Evolutionary conservation across 1,140 invertebrate species (phyloP).

Genomic region (Tachypleus tridentatus): DNA sequence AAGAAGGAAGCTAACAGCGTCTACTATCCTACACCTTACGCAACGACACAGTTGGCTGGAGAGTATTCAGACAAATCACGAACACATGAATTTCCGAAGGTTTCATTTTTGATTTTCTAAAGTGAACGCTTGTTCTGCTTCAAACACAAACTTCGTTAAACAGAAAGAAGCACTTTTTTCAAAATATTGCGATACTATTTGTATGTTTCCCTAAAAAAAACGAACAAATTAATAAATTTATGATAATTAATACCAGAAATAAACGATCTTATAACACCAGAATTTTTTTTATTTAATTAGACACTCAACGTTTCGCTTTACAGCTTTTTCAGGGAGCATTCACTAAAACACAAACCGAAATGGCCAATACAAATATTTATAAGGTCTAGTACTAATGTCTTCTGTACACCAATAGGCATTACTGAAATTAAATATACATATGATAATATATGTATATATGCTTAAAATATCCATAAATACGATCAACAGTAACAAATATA

Average conservation of each 20-base stretch:
- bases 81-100: conserved; percentile 10
- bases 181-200: background rate
- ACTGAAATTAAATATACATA: too few relatives aligned
- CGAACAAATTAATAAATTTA: background rate
- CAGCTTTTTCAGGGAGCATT: too few relatives aligned
- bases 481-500: too few relatives aligned
- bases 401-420: too few relatives aligned
- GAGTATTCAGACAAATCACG: conserved; percentile 10
- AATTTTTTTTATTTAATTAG: too few relatives aligned
- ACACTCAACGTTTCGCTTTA: too few relatives aligned
- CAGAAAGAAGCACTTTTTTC: background rate
- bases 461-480: too few relatives aligned
- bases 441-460: too few relatives aligned
- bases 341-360: too few relatives aligned
- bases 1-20: conserved; percentile 7
- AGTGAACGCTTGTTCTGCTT: background rate
- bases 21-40: conserved; percentile 16
- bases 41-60: conserved; percentile 16
- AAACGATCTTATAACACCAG: too few relatives aligned
- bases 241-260: background rate
- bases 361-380: too few relatives aligned
- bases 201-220: background rate
- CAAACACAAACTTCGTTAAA: background rate
- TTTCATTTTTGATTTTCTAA: conserved; percentile 9
- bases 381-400: too few relatives aligned